Base-by-base conservation (phyloP, 2,797 vertebrate genomes). In the Anas capensis region DNA sequence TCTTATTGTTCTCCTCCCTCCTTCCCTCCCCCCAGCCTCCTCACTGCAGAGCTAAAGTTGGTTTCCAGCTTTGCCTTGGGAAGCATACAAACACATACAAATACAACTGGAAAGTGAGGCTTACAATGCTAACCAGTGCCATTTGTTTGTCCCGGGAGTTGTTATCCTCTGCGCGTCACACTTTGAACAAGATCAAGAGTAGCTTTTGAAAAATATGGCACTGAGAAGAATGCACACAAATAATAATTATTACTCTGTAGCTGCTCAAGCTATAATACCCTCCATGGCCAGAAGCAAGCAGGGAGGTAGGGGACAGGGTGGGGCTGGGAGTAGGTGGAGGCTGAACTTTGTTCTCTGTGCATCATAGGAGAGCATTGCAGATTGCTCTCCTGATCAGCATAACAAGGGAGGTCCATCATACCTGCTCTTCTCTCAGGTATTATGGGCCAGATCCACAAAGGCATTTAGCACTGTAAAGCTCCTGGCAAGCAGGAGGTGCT, bases 111-210 rank as follows among this genome's bases (percentile, higher is more conserved):
- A 57, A 72, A 85, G 76, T 20, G 65, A 91, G 69, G 36, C 54
- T 91, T 87, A n/a, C 5, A 1, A 70, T 79, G 38, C 54, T 75
- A 61, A 83, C 68, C 3, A 71, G 58, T 26, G 77, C 56, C 36
- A 33, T 54, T 49, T 12, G 17, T 87, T 93, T 94, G 65, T 81
- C 92, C 58, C 34, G 11, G 90, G 83, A 86, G 27, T 2, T 65
- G 71, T 72, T 93, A 89, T 65, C 82, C 83, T 93, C 62, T 1
- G 0, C 80, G 88, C 18, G 71, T 91, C 93, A 85, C 0, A 2
- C 95, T 97, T 96, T 96, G 94, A 95, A 96, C 86, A 85, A 92
- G 91, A 97, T 95, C 82, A 96, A 95, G 93, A 90, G 90, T 77
- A 71, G 93, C 94, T 92, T 76, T 90, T 94, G 53, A 93, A 95